These are phyloP conservation scores for Sebastolobus altivelis DNA, from an alignment of 2,797 vertebrate genomes.

Conservation along the genomic window DNA sequence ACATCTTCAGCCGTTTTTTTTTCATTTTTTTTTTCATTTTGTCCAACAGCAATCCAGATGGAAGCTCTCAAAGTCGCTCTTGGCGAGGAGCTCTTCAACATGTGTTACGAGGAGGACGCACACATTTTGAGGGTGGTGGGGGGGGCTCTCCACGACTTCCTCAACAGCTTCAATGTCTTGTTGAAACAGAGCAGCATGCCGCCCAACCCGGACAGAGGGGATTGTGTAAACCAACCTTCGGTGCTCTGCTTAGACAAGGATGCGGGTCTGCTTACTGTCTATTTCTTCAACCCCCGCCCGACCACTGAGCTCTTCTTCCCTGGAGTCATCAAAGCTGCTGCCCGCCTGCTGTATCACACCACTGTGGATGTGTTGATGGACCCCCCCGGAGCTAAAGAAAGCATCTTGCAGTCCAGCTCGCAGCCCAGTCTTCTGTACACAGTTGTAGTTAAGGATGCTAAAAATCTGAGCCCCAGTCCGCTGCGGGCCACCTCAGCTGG, in stretches of 20 bases:
- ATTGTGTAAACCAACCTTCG: conserved; percentile 90
- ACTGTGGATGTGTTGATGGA: conserved; percentile 88
- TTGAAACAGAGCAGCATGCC: conserved; percentile 90
- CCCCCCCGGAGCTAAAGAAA: conserved; percentile 85
- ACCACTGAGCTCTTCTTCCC: conserved; percentile 93
- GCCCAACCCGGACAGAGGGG: conserved; percentile 69
- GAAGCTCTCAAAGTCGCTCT: conserved; percentile 88
- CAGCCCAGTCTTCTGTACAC: conserved; percentile 94
- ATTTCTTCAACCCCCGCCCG: conserved; percentile 94
- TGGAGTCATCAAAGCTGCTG: conserved; percentile 95
- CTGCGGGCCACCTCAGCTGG: conserved; percentile 92
- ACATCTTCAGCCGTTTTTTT: conserved; percentile 1
- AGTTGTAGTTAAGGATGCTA: conserved; percentile 89
- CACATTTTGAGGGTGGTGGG: conserved; percentile 95
- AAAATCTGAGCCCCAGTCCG: conserved; percentile 90
- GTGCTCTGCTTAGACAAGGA: conserved; percentile 97
- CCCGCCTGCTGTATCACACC: conserved; percentile 90
- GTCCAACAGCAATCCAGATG: conserved; percentile 85
- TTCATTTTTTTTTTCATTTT: background rate
- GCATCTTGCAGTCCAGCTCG: conserved; percentile 90
- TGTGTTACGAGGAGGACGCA: conserved; percentile 96
- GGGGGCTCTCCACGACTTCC: conserved; percentile 96
- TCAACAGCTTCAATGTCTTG: conserved; percentile 97
- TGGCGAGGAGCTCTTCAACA: conserved; percentile 94
- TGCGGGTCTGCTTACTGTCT: conserved; percentile 92